Evolutionary conservation across 1,140 invertebrate species (phyloP), one percentile per base, ranked within the genome.

Genomic region (Drosophila biarmipes): DNA sequence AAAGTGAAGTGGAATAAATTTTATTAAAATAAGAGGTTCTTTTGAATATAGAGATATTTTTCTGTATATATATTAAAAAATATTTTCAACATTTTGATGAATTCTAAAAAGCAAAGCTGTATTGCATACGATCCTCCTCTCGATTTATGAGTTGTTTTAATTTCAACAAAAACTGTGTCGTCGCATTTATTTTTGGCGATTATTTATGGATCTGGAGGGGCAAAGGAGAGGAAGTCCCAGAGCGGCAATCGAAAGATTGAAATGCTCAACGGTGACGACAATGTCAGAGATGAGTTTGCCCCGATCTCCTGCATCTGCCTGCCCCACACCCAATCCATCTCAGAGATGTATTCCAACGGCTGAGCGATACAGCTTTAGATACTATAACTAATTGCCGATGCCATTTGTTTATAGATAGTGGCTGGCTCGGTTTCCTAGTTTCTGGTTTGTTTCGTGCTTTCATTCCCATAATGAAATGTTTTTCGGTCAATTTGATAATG

Each of bases 401-500:
- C 51, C 52, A 38, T 67, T 45, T 48, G 34, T 19, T n/a, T 42
- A 40, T 15, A 55, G 52, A 35, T 48, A 56, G 55, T 66, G 34
- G 37, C 40, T 37, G 66, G 27, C 29, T 40, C 17, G 46, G 19
- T 43, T 31, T 56, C 27, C 34, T 74, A 48, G 59, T 61, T 84
- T 80, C 31, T 74, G 45, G 59, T 61, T 84, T 80, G 68, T 67
- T 69, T 66, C 66, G 45, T 67, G 76, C 68, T 77, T 71, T 62
- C 54, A n/a, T 79, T 62, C 64, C 40, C 76, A 89, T 89, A 89
- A 84, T 84, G 61, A 89, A 89, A 89, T 89, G 84, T 89, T 89
- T 89, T 80, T 84, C 85, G 79, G 84, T 77, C 79, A 89, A 89
- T 89, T 89, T 84, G 53, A 90, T 71, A 89, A 73, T 84, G 76